Evolutionary conservation across 2,797 vertebrate genomes (phyloP), one percentile per base, ranked within the genome.

Genomic region (Sebastes minor): DNA sequence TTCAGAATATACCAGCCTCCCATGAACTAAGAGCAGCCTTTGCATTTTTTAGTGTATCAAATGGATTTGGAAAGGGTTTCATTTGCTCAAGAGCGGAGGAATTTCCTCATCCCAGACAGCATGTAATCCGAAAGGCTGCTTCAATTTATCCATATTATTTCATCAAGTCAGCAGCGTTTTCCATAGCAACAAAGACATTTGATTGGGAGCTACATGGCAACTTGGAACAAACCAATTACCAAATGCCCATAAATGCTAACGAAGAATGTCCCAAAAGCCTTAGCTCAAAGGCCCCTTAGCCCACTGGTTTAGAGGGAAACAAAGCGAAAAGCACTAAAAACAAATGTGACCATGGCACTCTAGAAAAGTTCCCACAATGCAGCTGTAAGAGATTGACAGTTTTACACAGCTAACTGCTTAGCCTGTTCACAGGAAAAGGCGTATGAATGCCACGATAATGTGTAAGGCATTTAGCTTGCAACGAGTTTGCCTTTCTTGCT

Each of bases 111-210:
- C 32, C 53, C 76, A 83, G 81, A 80, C 71, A 55, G 72, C 75
- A 49, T 68, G 73, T 82, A 73, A 89, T 90, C 84, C 76, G 52
- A 83, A 63, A 28, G 30, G 35, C 73, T 74, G 46, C 27, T 64
- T 81, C 22, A 61, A 59, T 76, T 67, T 23, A 70, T 67, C 67
- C 57, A 23, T 22, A 52, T 57, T 68, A 23, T 67, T 85, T 69
- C 32, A 73, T 60, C 8, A 14, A 59, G 14, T 63, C 46, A 59
- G 18, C 12, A 57, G 56, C 27, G 32, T 60, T 75, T 61, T 79
- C 63, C 63, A 65, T 59, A 6, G 53, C 55, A 70, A 73, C 55
- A 55, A 55, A 81, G 27, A 76, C 12, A 49, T 65, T n/a, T n/a
- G 27, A 70, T 27, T 65, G n/a, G 60, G 56, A 20, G 53, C 60